Evolutionary conservation across 2,888 invertebrate species (phyloP).

Genomic region (Trypoxylon attenuatum): DNA sequence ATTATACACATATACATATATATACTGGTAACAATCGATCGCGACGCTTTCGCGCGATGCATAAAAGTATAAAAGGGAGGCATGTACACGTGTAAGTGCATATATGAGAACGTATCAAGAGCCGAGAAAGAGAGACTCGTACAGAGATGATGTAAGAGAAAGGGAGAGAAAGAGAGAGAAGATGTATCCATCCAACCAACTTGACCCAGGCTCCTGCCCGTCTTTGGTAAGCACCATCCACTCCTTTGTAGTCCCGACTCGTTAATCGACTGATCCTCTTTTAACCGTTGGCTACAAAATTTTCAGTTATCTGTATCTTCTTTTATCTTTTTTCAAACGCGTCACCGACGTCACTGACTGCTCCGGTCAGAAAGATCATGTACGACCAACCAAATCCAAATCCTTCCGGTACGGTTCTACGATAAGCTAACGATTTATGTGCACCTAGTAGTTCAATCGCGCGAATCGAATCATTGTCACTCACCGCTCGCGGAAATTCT

Average conservation of each 20-base stretch:
- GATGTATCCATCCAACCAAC: conserved; percentile 73
- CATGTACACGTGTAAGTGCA: not conserved
- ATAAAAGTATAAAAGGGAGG: not conserved
- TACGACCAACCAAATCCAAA: conserved; percentile 37
- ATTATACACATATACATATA: not conserved
- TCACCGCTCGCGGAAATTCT: too few species aligned
- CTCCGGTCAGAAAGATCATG: conserved; percentile 17
- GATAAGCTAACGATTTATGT: conserved; percentile 15
- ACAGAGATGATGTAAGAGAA: conserved; percentile 39
- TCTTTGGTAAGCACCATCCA: conserved; percentile 75
- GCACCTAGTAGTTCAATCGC: too few species aligned
- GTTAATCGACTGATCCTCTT: conserved; percentile 72
- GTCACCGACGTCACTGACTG: conserved; percentile 14
- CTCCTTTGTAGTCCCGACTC: conserved; percentile 74
- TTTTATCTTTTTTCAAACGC: conserved; percentile 13
- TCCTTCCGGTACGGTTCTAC: conserved; percentile 27
- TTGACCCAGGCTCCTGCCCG: conserved; percentile 74
- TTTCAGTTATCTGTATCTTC: conserved; percentile 11
- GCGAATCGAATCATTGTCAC: too few species aligned
- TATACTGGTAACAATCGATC: conserved; percentile 10
- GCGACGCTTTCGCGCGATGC: not conserved
- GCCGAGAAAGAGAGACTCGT: conserved; percentile 48
- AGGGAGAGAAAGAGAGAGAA: conserved; percentile 63
- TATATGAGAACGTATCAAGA: conserved; percentile 38
- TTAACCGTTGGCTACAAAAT: conserved; percentile 59